Evolutionary conservation across 2,888 invertebrate species (phyloP), one percentile per base, ranked within the genome.

Genomic region (Amphipyra tragopoginis): DNA sequence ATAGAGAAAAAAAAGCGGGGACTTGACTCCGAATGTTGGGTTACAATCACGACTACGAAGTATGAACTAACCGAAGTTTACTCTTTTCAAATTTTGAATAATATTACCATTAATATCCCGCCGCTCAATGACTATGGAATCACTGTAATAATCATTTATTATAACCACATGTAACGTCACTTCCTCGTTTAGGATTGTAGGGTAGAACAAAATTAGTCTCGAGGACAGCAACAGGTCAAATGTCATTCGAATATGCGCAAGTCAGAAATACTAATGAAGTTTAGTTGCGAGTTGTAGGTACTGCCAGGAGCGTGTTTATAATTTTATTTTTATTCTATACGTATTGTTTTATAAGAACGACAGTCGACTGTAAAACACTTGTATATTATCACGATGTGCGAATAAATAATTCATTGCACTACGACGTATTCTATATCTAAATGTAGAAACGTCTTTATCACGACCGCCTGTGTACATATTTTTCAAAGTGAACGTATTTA

Each of bases 401-500:
- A 71, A 60, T 58, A 58, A 71, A 60, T 58, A 58, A 69, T 65
- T 49, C 9, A 61, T 52, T 54, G 44, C 50, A 58, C 47, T 50
- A 39, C 39, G 50, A 53, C n/a, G 50, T 34, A 66, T 65, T 47
- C 42, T 53, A 63, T 48, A 60, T 69, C 47, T 64, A 51, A 64
- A 65, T 65, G 53, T 63, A 59, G 53, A 44, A 63, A 55, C 56
- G 60, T 11, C 34, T 72, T 74, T 80, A 80, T 81, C 80, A 58
- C 63, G 55, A 53, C 50, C 53, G 50, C 40, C 51, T 78, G 72
- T 77, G 72, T 75, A 76, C 75, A 72, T 62, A 71, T 71, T 66
- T 60, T 68, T 73, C 53, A 53, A 58, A 55, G 60, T 73, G 59
- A 63, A 54, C 54, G 68, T 74, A 76, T 78, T 79, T 72, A 76